These are phyloP conservation scores for Metalampra italica DNA, from an alignment of 2,888 invertebrate species.

Conservation along the genomic window DNA sequence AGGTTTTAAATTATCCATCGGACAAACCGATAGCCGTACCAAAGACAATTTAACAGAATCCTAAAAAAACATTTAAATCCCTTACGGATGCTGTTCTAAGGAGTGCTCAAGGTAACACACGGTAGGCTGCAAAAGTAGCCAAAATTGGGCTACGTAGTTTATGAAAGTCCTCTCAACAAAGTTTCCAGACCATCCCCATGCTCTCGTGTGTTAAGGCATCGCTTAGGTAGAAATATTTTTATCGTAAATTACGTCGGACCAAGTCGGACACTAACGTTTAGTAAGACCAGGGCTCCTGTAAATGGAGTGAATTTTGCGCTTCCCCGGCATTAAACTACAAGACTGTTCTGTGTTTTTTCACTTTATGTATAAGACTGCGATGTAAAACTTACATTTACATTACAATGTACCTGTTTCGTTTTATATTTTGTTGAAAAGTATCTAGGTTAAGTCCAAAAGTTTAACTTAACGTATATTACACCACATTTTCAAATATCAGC, in stretches of 20 bases:
- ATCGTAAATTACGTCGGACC: constrained; percentile 18
- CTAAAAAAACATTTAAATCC: no score
- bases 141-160: neutral
- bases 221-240: constrained; percentile 23
- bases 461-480: no score
- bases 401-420: neutral
- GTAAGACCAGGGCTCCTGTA: constrained; percentile 20
- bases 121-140: no score
- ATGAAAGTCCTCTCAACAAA: neutral
- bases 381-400: neutral
- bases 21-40: no score
- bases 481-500: no score
- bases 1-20: no score
- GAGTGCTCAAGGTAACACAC: no score
- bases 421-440: no score
- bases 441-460: no score
- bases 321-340: constrained; percentile 16
- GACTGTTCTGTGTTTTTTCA: constrained; percentile 6
- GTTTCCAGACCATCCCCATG: neutral
- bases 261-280: constrained; percentile 21
- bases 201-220: constrained; percentile 8
- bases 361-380: neutral
- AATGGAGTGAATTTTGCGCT: constrained; percentile 26
- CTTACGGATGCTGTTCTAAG: no score
- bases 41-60: no score